Percentiles rank a stretch among this genome's conserved stretches.
These are phyloP conservation scores for Trididemnum nubilum DNA, from an alignment of 23 tunicate species.

Conservation along the genomic window DNA sequence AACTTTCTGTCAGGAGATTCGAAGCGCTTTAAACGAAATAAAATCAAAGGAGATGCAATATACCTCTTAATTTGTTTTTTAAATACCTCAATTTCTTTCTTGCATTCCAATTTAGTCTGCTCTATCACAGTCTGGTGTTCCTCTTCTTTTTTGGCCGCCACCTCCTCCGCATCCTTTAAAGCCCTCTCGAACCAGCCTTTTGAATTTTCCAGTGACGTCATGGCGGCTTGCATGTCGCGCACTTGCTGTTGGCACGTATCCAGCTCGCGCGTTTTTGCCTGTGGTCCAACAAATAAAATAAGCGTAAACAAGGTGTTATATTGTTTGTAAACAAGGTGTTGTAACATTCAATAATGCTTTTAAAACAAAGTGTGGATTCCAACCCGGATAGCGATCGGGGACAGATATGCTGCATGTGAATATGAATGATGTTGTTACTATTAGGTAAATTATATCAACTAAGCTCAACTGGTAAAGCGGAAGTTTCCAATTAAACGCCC, in stretches of 20 bases:
- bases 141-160: conserved; percentile 27
- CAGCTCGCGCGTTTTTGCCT: conserved; percentile 76
- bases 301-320: not conserved
- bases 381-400: too few relatives aligned
- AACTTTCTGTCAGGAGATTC: too few relatives aligned
- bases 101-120: conserved; percentile 37
- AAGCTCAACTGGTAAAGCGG: too few relatives aligned
- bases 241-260: conserved; percentile 82
- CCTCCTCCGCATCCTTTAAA: conserved; percentile 68
- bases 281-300: not conserved
- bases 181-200: conserved; percentile 96
- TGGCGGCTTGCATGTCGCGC: conserved; percentile 59
- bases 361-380: too few relatives aligned
- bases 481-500: too few relatives aligned
- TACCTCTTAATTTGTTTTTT: not conserved
- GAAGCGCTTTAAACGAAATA: too few relatives aligned
- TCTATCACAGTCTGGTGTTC: conserved; percentile 42
- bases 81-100: conserved; percentile 48
- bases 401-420: not conserved
- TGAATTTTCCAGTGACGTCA: conserved; percentile 77
- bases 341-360: too few relatives aligned
- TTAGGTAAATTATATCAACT: too few relatives aligned
- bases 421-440: too few relatives aligned
- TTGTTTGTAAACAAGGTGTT: not conserved
- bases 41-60: too few relatives aligned